Conservation (phyloP, 1,140 invertebrate genomes). For the Drosophila quadrilineata region DNA sequence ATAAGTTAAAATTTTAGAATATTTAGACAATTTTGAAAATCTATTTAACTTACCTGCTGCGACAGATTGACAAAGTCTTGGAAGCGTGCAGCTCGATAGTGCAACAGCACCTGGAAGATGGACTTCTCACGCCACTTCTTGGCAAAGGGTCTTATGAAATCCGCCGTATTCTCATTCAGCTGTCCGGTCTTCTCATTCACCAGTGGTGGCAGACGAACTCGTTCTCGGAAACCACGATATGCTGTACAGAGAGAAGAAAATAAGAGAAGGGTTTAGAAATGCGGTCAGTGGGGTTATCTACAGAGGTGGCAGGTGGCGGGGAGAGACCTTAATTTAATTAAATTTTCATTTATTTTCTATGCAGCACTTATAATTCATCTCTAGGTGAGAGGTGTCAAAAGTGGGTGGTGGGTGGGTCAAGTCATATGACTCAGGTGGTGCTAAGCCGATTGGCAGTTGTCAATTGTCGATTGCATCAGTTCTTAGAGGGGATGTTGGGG, state of each 20-base stretch:
- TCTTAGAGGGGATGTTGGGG: not conserved
- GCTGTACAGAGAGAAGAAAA: conserved; percentile 81
- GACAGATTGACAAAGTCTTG: conserved; percentile 92
- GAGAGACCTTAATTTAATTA: conserved; percentile 81
- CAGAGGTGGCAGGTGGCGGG: conserved; percentile 10
- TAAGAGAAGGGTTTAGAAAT: conserved; percentile 41
- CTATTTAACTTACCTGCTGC: conserved; percentile 86
- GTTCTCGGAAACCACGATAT: conserved; percentile 86
- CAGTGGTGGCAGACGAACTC: conserved; percentile 85
- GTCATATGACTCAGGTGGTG: conserved; percentile 36
- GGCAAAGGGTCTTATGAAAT: conserved; percentile 87
- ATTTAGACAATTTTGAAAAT: no score
- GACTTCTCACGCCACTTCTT: conserved; percentile 90
- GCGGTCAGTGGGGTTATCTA: conserved; percentile 32
- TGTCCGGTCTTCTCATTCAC: conserved; percentile 85
- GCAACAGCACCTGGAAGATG: conserved; percentile 91
- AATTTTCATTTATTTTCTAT: conserved; percentile 81
- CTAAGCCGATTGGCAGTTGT: conserved; percentile 70
- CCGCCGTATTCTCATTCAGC: conserved; percentile 86
- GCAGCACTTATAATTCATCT: conserved; percentile 76
- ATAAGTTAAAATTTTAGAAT: no score
- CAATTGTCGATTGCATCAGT: conserved; percentile 54
- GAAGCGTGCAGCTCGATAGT: conserved; percentile 89
- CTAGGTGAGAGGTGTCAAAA: conserved; percentile 4
- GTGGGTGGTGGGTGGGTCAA: conserved; percentile 19